Base-by-base conservation (phyloP, 2,113 vertebrate species). In the Microtus oregoni region DNA sequence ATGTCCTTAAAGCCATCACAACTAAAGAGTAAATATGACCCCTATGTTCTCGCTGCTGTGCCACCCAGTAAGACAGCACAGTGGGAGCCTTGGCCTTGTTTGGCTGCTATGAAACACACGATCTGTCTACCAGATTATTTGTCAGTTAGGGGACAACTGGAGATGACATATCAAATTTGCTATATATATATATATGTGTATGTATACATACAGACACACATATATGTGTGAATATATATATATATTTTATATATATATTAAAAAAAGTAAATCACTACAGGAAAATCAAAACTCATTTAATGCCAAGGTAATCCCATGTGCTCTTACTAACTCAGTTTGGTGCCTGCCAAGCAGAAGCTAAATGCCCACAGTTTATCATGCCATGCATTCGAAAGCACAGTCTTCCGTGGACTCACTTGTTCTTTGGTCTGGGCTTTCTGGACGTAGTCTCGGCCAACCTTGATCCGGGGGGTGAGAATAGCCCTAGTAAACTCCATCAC, bases 371-470 rank as follows among this genome's bases (percentile, higher is more conserved):
- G 8, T 12, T 87, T 63, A 47, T 24, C 70, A 68, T 15, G 67
- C 1, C 86, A 61, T 35, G 73, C 61, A 72, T 7, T 41, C 8
- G 9, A n/a, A 63, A 38, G 2, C 32, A 61, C 19, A 41, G 19
- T 50, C 15, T n/a, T n/a, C 0, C 4, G 0, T 24, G 38, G n/a
- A 87, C 98, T 96, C 96, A 99, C 99, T 98, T 99, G 99, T 79
- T 99, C 99, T 98, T 99, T 99, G 96, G 99, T 99, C 98, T 99
- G 99, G 30, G 99, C 99, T 98, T 99, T 99, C 98, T 99, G 99
- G 15, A 99, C 99, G 0, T 99, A 99, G 98, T 99, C 99, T 96
- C 99, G 98, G 96, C 99, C 99, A n/a, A 99, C 99, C 97, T 99
- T 99, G 98, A 99, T 99, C 96, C 99, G 98, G 0, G 99, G 99